Evolutionary conservation across 2,888 invertebrate genomes (phyloP), one percentile per base, ranked within the genome.

Genomic region (Drosophila cognata): DNA sequence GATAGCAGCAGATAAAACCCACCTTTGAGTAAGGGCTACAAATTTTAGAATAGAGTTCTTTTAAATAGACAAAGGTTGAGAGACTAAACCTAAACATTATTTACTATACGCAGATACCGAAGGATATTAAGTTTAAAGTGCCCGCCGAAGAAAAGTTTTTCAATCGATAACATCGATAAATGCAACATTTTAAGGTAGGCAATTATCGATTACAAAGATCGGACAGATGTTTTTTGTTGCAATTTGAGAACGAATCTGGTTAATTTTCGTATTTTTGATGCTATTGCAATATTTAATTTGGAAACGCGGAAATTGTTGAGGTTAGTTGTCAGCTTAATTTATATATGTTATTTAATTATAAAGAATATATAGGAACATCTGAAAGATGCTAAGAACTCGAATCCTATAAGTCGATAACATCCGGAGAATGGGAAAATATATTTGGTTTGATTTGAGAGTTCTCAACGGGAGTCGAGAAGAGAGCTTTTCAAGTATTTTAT

Each of bases 201-300:
- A 21, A 41, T 41, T 5, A 41, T 10, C n/a, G 2, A 43, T n/a
- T 43, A 1, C n/a, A 2, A 13, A 13, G 0, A 21, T 13, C 3
- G 3, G 0, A 21, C 0, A 13, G 1, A 46, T 2, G 0, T 46
- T 36, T 13, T 0, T 36, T 7, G 36, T 18, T 16, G 6, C 1
- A 18, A 18, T 36, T 36, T 36, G 16, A 33, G 33, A 33, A 33
- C 33, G n/a, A 41, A 41, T 41, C n/a, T n/a, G n/a, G 2, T 2
- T 16, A n/a, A 41, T 8, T n/a, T n/a, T 10, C 8, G 0, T 2
- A n/a, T 2, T n/a, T 41, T 0, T 8, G 3, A 1, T n/a, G 2
- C 4, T 41, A 4, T 41, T 41, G 41, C n/a, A 38, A 18, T 7
- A 18, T 38, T 38, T n/a, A 38, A 8, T 38, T 18, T 7, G 4